Conservation (phyloP, 2,113 vertebrate genomes). For the Leptodactylus fuscus region DNA sequence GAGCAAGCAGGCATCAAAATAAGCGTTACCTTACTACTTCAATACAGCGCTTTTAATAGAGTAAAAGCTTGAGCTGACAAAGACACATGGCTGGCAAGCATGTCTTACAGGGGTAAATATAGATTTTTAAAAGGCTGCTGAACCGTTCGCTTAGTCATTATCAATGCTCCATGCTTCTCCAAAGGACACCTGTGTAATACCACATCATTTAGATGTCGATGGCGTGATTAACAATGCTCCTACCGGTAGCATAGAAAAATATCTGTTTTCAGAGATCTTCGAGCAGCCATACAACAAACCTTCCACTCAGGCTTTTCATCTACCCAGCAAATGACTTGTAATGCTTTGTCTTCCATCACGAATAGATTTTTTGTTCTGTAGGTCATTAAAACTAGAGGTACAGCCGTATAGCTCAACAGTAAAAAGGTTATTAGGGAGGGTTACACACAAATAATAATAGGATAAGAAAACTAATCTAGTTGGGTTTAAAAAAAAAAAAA, state of each 20-base stretch:
- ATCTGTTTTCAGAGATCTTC: background rate
- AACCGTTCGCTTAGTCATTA: no score
- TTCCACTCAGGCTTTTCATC: background rate
- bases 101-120: background rate
- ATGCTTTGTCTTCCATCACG: background rate
- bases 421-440: background rate
- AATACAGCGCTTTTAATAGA: slow-evolving; percentile 62
- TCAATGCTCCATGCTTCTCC: no score
- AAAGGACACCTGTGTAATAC: background rate
- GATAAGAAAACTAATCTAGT: no score
- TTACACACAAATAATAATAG: background rate
- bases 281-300: background rate
- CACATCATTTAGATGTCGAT: background rate
- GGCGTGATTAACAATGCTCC: no score
- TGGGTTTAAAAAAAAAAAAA: no score
- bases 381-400: background rate
- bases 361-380: background rate
- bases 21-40: slow-evolving; percentile 55
- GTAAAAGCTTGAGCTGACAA: slow-evolving; percentile 43
- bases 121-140: background rate
- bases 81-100: background rate
- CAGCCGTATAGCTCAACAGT: background rate
- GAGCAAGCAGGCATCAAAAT: slow-evolving; percentile 54
- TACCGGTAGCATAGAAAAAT: background rate
- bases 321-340: background rate